Evolutionary conservation across 2,888 invertebrate genomes (phyloP), one percentile per base, ranked within the genome.

Genomic region (Lithophane leautieri): DNA sequence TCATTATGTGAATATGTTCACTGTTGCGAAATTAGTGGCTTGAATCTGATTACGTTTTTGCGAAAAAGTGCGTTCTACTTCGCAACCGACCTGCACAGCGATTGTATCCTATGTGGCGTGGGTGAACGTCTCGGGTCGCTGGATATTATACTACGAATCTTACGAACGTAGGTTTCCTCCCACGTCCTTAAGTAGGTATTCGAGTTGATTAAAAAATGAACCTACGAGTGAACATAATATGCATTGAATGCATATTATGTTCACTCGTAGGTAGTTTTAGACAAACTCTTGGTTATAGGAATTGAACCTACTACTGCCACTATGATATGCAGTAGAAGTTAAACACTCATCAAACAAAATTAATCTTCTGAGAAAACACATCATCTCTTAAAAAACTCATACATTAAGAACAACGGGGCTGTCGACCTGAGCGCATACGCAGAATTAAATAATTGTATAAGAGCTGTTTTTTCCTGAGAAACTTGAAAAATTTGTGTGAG

Each of bases 381-480:
- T 81, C 70, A 76, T 67, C 52, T 60, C 63, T 73, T 56, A 76
- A 78, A 50, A 77, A 66, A 52, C 68, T 56, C 54, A 25, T 65
- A 70, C 70, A 70, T 74, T 52, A 66, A 67, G 40, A 58, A 72
- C 50, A 70, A 56, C 63, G 73, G 70, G 79, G 84, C 86, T 84
- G 78, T 78, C 79, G 85, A 85, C 88, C 87, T 78, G 82, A 83
- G 78, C 82, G 82, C 34, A n/a, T 81, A 91, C 91, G 86, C 83
- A 89, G 90, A 92, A 92, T 89, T 88, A 88, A 90, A 89, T 91
- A 90, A 91, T 91, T 89, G 89, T 34, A 25, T 86, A 89, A 88
- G 90, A 90, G 89, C 88, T 89, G 91, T 91, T 88, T 87, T 82
- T 90, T 91, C 87, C 88, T 86, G 87, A 81, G 90, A 92, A 91